Conservation (phyloP, 2,113 vertebrate genomes). For the Oenanthe melanoleuca region DNA sequence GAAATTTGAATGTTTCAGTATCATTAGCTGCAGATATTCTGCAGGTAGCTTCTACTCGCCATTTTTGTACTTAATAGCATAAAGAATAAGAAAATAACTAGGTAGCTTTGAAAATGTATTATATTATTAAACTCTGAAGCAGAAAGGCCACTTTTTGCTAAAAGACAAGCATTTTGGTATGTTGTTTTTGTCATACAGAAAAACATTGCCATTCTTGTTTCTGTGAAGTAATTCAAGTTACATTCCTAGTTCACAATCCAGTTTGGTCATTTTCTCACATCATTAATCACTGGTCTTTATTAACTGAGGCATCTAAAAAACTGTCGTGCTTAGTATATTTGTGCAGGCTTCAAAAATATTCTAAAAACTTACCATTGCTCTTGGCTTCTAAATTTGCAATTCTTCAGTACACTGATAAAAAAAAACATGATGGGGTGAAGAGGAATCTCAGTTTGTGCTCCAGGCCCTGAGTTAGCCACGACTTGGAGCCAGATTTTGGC, state of each 20-base stretch:
- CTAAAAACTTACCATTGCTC: neutral
- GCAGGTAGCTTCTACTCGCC: neutral
- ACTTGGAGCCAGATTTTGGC: neutral
- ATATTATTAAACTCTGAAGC: neutral
- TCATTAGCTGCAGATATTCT: neutral
- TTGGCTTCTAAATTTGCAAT: neutral
- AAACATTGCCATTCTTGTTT: neutral
- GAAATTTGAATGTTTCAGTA: neutral
- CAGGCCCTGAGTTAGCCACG: neutral
- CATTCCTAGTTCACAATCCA: neutral
- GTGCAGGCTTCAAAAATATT: neutral
- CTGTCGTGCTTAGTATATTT: neutral
- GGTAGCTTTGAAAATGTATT: neutral
- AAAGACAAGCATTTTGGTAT: neutral
- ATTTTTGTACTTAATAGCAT: neutral
- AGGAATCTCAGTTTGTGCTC: neutral
- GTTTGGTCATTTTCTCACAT: neutral
- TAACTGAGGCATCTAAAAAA: neutral
- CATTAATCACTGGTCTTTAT: neutral
- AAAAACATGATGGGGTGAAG: neutral
- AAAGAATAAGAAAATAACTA: neutral
- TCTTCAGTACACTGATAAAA: neutral
- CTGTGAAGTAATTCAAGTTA: neutral
- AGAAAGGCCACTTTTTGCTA: neutral
- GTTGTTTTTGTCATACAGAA: neutral